Evolutionary conservation across 1,140 invertebrate species (phyloP).

Genomic region (Drosophila insularis): DNA sequence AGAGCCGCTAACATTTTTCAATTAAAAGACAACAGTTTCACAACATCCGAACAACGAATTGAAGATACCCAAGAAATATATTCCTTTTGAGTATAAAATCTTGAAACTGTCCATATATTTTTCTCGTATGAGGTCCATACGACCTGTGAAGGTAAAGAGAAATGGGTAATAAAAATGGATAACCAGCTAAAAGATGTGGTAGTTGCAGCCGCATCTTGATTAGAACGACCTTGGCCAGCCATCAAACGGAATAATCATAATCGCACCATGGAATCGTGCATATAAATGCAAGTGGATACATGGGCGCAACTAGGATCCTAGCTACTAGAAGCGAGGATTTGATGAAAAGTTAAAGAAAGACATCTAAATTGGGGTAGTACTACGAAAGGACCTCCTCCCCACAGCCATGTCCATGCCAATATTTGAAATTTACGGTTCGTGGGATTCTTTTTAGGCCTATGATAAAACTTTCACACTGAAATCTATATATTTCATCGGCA

Average conservation of each 20-base stretch:
- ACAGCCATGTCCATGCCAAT: background rate
- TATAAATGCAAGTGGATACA: background rate
- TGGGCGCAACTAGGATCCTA: conserved; percentile 30
- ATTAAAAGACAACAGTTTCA: conserved; percentile 60
- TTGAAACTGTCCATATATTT: too few species aligned
- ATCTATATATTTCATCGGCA: conserved; percentile 74
- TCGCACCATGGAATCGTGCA: conserved; percentile 1
- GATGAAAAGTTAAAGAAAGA: too few species aligned
- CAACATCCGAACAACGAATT: conserved; percentile 36
- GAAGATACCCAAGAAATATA: conserved; percentile 29
- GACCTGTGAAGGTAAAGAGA: background rate
- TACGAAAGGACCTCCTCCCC: too few species aligned
- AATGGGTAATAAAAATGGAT: conserved; percentile 27
- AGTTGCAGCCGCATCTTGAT: conserved; percentile 67
- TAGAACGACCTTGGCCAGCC: conserved; percentile 38
- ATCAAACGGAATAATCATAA: conserved; percentile 64
- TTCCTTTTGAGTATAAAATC: background rate
- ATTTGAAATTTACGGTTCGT: conserved; percentile 9
- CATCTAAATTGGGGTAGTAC: too few species aligned
- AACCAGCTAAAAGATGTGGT: conserved; percentile 44
- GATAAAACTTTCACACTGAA: conserved; percentile 72
- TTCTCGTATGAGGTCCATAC: background rate
- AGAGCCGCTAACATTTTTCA: conserved; percentile 79
- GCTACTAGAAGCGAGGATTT: background rate
- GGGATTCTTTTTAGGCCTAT: conserved; percentile 60